Evolutionary conservation across 1,140 invertebrate species (phyloP), one percentile per base, ranked within the genome.

Genomic region (Nixonia krombeini): DNA sequence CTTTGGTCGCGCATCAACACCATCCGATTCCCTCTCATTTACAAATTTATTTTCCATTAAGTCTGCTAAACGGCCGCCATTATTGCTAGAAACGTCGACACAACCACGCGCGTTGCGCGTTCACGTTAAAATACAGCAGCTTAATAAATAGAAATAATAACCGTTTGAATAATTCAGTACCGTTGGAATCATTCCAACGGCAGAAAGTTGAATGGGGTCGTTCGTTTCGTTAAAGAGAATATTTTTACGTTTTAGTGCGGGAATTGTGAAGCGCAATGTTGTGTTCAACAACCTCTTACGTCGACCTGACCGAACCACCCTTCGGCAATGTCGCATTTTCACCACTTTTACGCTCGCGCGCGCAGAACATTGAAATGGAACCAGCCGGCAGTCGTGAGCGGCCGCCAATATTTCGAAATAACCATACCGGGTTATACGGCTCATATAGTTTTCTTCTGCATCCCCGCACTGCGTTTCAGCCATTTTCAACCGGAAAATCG

Each of bases 321-420:
- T 58, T 42, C 42, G 47, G 35, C 45, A 44, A 44, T 64, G 45
- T 71, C 66, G 63, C 67, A 66, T 80, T 81, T 76, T 78, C 73
- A 72, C 77, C 76, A 82, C 78, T 83, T 81, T 83, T 78, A 80
- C 72, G 77, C 79, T 77, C 62, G 61, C 56, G 72, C 56, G 71
- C 74, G 73, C 74, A 74, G 75, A 77, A 81, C 75, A 83, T 81
- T 76, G 80, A 81, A 81, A 82, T 79, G 78, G 80, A 77, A 80
- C 66, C 69, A 73, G 79, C 70, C 67, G 73, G 61, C 70, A 72
- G 74, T 73, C 71, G 72, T 72, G 68, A 66, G 70, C 63, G 69
- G 68, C 71, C 68, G 40, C 71, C 63, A 78, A 82, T 81, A 79
- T 80, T 80, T 63, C 62, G 70, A 70, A 74, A 81, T 79, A 82